phyloP scores from a whole-genome alignment of 2,888 invertebrate species.

The Idaea dimidiata region DNA sequence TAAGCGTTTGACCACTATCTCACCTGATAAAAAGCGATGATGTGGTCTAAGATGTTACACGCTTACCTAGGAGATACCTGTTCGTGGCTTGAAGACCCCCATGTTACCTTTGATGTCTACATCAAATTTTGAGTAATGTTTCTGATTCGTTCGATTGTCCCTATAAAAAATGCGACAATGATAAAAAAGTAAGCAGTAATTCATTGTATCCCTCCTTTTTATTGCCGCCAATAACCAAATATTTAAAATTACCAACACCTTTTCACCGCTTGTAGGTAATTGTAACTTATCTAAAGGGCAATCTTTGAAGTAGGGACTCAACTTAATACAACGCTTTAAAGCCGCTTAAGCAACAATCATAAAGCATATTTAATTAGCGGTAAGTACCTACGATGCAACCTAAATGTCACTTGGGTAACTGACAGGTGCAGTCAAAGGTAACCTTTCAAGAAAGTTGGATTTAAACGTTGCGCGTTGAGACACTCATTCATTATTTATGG shows the following conservation, averaged over 20 bases:
- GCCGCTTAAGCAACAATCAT: conserved; percentile 12
- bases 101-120: no score
- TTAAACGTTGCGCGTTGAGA: neutral
- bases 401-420: conserved; percentile 18
- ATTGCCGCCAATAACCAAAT: no score
- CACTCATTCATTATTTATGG: neutral
- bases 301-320: neutral
- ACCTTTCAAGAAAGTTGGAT: neutral
- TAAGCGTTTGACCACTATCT: no score
- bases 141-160: no score
- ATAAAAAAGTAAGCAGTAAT: no score
- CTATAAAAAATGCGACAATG: no score
- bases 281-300: neutral
- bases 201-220: no score
- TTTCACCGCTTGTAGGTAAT: neutral
- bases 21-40: no score
- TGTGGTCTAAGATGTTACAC: no score
- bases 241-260: neutral
- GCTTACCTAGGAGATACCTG: no score
- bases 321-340: conserved; percentile 5
- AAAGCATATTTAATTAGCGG: conserved; percentile 19
- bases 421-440: conserved; percentile 10
- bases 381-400: conserved; percentile 5
- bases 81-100: no score
- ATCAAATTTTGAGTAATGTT: no score